These are phyloP conservation scores for Philotrypesis tridentata DNA, from an alignment of 1,140 invertebrate genomes.

Conservation along the genomic window DNA sequence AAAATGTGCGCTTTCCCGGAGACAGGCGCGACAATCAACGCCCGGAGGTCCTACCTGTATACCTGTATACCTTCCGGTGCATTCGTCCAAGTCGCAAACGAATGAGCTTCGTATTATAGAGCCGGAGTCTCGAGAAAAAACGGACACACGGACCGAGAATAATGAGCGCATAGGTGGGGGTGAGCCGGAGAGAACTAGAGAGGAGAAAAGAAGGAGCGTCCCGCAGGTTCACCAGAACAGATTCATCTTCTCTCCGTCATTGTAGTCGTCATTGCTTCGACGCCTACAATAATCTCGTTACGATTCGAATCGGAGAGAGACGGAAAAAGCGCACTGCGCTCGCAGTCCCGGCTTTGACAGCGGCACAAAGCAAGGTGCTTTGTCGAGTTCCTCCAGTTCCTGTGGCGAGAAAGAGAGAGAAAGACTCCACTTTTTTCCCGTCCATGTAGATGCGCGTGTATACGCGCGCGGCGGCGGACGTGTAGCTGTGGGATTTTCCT, in stretches of 20 bases:
- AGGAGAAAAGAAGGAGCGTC: constrained; percentile 46
- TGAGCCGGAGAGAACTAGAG: background rate
- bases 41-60: constrained; percentile 38
- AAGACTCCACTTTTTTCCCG: background rate
- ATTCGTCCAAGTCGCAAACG: constrained; percentile 42
- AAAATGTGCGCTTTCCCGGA: constrained; percentile 32
- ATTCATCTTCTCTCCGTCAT: constrained; percentile 47
- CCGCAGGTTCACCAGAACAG: constrained; percentile 33
- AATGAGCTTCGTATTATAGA: background rate
- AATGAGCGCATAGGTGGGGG: background rate
- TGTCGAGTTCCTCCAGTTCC: constrained; percentile 51
- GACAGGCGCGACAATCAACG: background rate
- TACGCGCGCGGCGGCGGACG: background rate
- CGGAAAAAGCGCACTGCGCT: constrained; percentile 31
- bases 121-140: background rate
- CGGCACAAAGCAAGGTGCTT: constrained; percentile 69
- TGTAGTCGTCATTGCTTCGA: constrained; percentile 65
- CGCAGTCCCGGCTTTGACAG: constrained; percentile 59
- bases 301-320: constrained; percentile 57
- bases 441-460: background rate
- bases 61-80: constrained; percentile 57
- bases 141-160: background rate
- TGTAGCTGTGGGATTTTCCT: constrained; percentile 46
- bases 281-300: constrained; percentile 72
- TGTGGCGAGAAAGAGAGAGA: background rate